These are phyloP conservation scores for Merops nubicus DNA, from an alignment of 2,113 vertebrate species.

Conservation along the genomic window DNA sequence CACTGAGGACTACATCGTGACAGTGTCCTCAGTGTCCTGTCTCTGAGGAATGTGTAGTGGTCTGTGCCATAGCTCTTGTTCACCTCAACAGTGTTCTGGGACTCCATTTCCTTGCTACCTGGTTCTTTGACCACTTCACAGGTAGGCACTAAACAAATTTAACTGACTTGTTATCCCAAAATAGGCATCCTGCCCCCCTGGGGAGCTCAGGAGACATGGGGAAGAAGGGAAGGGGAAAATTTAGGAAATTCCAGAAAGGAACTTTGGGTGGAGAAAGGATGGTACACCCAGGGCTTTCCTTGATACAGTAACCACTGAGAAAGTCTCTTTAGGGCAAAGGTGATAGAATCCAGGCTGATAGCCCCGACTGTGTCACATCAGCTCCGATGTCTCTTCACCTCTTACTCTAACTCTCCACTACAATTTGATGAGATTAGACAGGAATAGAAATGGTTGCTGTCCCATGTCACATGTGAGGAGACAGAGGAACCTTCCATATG, in stretches of 20 bases:
- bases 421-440: neutral
- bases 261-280: neutral
- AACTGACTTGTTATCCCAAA: neutral
- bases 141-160: neutral
- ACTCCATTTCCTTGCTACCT: neutral
- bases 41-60: accelerated
- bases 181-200: neutral
- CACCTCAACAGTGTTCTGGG: accelerated
- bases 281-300: neutral
- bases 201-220: neutral
- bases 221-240: neutral
- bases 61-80: neutral
- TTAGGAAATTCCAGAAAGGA: neutral
- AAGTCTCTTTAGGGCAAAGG: neutral
- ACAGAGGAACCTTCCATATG: neutral
- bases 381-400: neutral
- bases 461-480: neutral
- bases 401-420: neutral
- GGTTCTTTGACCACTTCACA: neutral
- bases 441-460: neutral
- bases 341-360: neutral
- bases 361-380: neutral
- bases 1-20: neutral
- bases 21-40: neutral
- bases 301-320: neutral